Conservation (phyloP, 2,797 vertebrate genomes). For the Orestias chungarensis region DNA sequence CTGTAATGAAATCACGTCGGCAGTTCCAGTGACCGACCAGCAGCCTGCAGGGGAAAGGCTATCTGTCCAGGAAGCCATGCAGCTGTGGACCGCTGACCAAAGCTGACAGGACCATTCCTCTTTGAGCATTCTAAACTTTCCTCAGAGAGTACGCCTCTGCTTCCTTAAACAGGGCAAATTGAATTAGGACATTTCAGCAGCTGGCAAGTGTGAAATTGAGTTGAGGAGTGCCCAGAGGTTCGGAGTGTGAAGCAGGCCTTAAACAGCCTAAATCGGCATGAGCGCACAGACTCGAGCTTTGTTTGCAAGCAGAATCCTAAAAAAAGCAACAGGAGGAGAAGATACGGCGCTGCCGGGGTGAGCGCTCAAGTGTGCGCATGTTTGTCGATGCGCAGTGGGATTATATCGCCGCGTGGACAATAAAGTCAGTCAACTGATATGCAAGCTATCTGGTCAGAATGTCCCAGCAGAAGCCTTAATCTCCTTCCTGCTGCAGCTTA, state of each 20-base stretch:
- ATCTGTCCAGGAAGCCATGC: slow-evolving; percentile 34
- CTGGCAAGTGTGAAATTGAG: slow-evolving; percentile 80
- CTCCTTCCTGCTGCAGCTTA: slow-evolving; percentile 56
- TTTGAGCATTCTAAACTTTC: slow-evolving; percentile 60
- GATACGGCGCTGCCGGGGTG: slow-evolving; percentile 61
- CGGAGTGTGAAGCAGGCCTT: slow-evolving; percentile 65
- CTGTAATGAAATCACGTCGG: slow-evolving; percentile 36
- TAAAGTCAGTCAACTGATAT: slow-evolving; percentile 65
- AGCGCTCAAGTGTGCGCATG: slow-evolving; percentile 43
- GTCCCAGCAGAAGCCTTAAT: slow-evolving; percentile 60
- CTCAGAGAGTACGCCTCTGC: slow-evolving; percentile 58
- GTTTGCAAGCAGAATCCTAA: slow-evolving; percentile 67
- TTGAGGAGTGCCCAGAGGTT: slow-evolving; percentile 73
- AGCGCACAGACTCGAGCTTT: slow-evolving; percentile 51
- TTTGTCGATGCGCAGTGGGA: slow-evolving; percentile 54
- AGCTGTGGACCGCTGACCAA: slow-evolving; percentile 55
- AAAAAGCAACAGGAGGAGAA: slow-evolving; percentile 55
- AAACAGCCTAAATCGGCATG: slow-evolving; percentile 46
- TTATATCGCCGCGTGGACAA: slow-evolving; percentile 64
- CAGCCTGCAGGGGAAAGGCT: slow-evolving; percentile 19
- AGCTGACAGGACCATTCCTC: slow-evolving; percentile 60
- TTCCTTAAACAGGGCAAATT: slow-evolving; percentile 78
- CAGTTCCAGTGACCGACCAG: slow-evolving; percentile 48
- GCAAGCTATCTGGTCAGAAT: slow-evolving; percentile 64
- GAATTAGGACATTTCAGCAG: slow-evolving; percentile 79